These are phyloP conservation scores for Chiloscyllium plagiosum DNA, from an alignment of 2,113 vertebrate genomes.

Conservation along the genomic window DNA sequence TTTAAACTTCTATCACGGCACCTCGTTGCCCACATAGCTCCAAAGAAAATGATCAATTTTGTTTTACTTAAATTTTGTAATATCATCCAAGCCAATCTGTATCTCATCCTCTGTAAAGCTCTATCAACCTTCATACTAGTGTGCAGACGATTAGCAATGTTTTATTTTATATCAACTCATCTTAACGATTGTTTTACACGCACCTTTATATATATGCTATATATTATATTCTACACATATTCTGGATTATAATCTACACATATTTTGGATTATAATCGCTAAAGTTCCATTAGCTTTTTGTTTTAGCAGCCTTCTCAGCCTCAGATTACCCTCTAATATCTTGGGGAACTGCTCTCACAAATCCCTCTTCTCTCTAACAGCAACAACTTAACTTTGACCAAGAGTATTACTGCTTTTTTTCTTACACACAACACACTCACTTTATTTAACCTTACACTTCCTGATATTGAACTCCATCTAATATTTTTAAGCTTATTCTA, in stretches of 20 bases:
- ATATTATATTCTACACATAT: background rate
- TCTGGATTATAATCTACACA: background rate
- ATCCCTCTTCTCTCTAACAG: background rate
- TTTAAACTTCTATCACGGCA: background rate
- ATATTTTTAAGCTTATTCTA: background rate
- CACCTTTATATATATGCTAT: no score
- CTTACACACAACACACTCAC: background rate
- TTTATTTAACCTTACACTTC: background rate
- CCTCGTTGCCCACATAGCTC: background rate
- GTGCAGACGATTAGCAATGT: background rate
- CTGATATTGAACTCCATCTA: background rate
- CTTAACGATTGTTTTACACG: background rate
- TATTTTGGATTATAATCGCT: background rate
- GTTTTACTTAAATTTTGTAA: background rate
- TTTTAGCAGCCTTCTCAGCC: background rate
- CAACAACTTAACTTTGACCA: background rate
- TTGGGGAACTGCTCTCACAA: background rate
- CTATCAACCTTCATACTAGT: background rate
- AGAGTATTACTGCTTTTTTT: background rate
- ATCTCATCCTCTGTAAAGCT: background rate
- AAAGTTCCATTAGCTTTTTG: background rate
- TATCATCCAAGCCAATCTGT: background rate
- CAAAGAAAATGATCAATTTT: background rate
- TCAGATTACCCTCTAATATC: background rate
- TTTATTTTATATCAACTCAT: background rate